Evolutionary conservation across 2,113 vertebrate species (phyloP).

Genomic region (Caranx melampygus): DNA sequence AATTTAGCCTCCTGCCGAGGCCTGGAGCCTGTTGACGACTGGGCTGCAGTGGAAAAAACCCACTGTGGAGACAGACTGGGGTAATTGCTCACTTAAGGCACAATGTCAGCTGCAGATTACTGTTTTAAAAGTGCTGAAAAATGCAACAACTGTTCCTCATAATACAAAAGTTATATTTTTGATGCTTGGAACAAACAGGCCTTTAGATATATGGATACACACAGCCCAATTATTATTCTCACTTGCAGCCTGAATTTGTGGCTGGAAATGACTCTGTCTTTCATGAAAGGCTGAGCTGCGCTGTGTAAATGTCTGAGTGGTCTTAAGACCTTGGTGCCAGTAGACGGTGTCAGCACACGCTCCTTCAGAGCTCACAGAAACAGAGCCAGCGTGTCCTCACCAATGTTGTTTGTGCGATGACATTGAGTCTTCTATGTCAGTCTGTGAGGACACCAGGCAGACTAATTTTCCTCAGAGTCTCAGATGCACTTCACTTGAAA

Average conservation of each 20-base stretch:
- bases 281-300: background rate
- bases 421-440: background rate
- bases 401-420: background rate
- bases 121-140: background rate
- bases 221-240: background rate
- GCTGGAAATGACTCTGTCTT: slow-evolving; percentile 13
- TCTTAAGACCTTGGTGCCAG: slow-evolving; percentile 9
- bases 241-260: background rate
- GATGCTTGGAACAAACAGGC: slow-evolving; percentile 16
- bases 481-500: slow-evolving; percentile 1
- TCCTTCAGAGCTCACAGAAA: background rate
- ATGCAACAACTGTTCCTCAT: background rate
- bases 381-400: background rate
- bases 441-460: background rate
- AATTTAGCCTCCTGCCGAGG: background rate
- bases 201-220: background rate
- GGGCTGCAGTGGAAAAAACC: background rate
- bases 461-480: slow-evolving; percentile 1
- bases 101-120: slow-evolving; percentile 4
- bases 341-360: background rate
- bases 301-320: slow-evolving; percentile 9
- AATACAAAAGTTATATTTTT: slow-evolving; percentile 20
- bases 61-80: background rate
- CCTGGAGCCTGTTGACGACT: background rate
- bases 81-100: slow-evolving; percentile 16